These are phyloP conservation scores for Cydia strobilella DNA, from an alignment of 1,140 invertebrate species.

Conservation along the genomic window DNA sequence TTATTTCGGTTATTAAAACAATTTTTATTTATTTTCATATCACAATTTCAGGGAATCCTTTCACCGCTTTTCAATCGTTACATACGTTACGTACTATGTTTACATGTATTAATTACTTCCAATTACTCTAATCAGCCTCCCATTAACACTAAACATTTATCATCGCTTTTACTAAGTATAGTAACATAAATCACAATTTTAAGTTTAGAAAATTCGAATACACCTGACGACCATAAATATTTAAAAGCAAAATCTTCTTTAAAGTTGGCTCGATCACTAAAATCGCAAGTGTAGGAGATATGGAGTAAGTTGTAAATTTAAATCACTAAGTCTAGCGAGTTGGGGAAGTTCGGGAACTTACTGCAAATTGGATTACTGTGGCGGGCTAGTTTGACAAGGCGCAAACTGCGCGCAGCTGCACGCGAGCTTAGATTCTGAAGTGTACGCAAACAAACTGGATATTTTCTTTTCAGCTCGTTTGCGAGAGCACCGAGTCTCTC, in stretches of 20 bases:
- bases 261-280: slow-evolving; percentile 36
- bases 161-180: background rate
- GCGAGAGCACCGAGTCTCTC: slow-evolving; percentile 1
- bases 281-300: slow-evolving; percentile 35
- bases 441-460: slow-evolving; percentile 25
- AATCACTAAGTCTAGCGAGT: slow-evolving; percentile 36
- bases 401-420: slow-evolving; percentile 23
- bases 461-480: slow-evolving; percentile 11
- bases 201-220: background rate
- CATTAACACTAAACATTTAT: background rate
- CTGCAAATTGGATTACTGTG: slow-evolving; percentile 37
- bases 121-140: no score
- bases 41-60: no score
- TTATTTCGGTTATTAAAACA: no score
- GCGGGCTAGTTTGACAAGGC: slow-evolving; percentile 36
- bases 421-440: slow-evolving; percentile 27
- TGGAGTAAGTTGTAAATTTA: slow-evolving; percentile 37
- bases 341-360: slow-evolving; percentile 27
- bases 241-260: slow-evolving; percentile 32
- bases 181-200: background rate
- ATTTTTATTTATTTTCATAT: no score
- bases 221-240: slow-evolving; percentile 15
- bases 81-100: no score
- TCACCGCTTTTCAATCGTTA: no score
- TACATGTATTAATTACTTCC: no score